Base-by-base conservation (phyloP, 2,113 vertebrate genomes). In the Cichladusa arquata region DNA sequence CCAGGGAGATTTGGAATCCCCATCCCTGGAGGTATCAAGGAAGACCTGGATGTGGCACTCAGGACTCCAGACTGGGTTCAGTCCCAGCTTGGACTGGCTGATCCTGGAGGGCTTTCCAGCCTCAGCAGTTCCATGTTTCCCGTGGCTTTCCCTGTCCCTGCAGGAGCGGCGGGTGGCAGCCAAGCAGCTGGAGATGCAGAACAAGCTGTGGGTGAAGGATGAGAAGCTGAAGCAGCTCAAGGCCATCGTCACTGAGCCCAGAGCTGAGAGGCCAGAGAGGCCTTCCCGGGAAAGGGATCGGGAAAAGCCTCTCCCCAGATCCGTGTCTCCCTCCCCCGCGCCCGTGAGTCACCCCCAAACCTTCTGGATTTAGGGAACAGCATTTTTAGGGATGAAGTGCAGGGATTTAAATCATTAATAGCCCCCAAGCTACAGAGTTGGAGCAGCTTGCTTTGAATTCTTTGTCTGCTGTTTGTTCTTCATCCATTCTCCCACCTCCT, bases 151-250 rank as follows among this genome's bases (percentile, higher is more conserved):
- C 57, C 3, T 18, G n/a, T 36, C 5, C 45, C 8, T 4, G 24
- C 60, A 86, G 99, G 99, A 99, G 67, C 98, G 99, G 14, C 98
- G 99, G 1, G 99, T 99, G 54, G 99, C 99, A 12, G 99, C 99
- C 19, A 99, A 99, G 92, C 99, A 99, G 96, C 96, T 99, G 84
- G 99, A 99, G 95, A 99, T 99, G 99, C 99, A 99, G 97, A 99
- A 99, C 96, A 99, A 99, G 89, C 99, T 99, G 20, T 99, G 99
- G 99, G 99, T 99, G 86, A 99, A 99, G 94, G 99, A 99, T 4
- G 99, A 99, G 92, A 99, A 99, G 72, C 98, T 99, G 95, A 99
- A 99, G 97, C 99, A 99, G 70, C 98, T 99, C 12, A 99, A 99
- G 96, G 99, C 99, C 56, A 99, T 99, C 12, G 99, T 99, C 42